A percentile compares a stretch with the other conserved stretches of the same genome.
Evolutionary conservation across 2,113 vertebrate species (phyloP).

Genomic region (Chloropsis cyanopogon): DNA sequence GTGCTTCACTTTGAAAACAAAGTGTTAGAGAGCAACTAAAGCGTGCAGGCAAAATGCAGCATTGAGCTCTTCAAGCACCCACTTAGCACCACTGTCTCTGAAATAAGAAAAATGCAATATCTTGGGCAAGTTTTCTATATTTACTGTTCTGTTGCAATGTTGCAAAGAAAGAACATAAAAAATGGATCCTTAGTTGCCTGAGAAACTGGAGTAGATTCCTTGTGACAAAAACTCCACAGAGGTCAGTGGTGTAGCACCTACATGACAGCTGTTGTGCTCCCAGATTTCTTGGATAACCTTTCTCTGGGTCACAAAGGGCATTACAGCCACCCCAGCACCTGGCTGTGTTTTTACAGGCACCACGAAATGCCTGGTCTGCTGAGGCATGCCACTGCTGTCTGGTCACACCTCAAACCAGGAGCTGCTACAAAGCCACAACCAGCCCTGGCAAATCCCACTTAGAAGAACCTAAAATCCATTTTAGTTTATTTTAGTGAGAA

Average conservation of each 20-base stretch:
- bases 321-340: neutral
- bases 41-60: neutral
- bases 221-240: neutral
- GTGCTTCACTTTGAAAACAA: neutral
- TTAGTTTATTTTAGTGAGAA: neutral
- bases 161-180: neutral
- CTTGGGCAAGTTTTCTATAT: neutral
- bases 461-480: neutral
- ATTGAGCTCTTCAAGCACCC: neutral
- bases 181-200: neutral
- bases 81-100: neutral
- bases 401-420: neutral
- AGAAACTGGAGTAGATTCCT: neutral
- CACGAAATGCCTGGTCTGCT: fast-evolving
- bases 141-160: neutral
- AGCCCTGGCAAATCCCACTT: neutral
- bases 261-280: fast-evolving
- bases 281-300: neutral
- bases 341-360: neutral
- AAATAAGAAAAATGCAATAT: neutral
- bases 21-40: neutral
- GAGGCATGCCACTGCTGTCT: neutral
- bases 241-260: neutral
- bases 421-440: neutral
- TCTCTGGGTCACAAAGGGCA: neutral